Evolutionary conservation across 2,797 vertebrate species (phyloP), one percentile per base, ranked within the genome.

Genomic region (Allobates femoralis): DNA sequence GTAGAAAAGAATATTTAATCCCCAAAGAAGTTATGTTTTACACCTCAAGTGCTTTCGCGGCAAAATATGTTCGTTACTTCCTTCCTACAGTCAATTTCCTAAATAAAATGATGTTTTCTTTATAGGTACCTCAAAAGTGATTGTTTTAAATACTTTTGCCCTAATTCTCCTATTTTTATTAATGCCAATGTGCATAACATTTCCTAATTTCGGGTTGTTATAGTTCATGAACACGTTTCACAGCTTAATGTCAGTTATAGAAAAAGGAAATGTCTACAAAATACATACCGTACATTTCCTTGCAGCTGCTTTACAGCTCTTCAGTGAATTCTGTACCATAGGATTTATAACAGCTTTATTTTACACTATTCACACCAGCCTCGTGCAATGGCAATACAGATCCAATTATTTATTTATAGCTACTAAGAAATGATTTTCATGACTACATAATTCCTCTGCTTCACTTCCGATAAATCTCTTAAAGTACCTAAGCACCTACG

Each of bases 211-310:
- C 3, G n/a, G 14, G 50, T 78, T 78, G 14, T 78, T 78, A 37
- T 26, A 34, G 26, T 78, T 34, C 30, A 34, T 3, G 18, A 78
- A 78, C 75, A 37, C 53, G 23, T 58, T 60, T 78, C 32, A 58
- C 30, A 23, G 19, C 58, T 78, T 58, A 78, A 58, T 23, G 76
- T 58, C 32, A 58, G 21, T 32, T 21, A n/a, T 78, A 58, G 37
- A 56, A 34, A 77, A 77, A 76, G 50, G 28, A 76, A 76, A 77
- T 77, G n/a, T 34, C 19, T 56, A 15, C 10, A 77, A 77, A 77
- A 77, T 77, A 56, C 32, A 58, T 58, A 41, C 55, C 32, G 37
- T 58, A 41, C 55, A 78, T 37, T 60, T 78, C 76, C 55, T 58
- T 30, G 19, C 76, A 60, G 76, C 55, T 37, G 5, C 30, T 78